A percentile compares a stretch with the other conserved stretches of the same genome.
Evolutionary conservation across 2,888 invertebrate genomes (phyloP).

Genomic region (Ophraella communa): DNA sequence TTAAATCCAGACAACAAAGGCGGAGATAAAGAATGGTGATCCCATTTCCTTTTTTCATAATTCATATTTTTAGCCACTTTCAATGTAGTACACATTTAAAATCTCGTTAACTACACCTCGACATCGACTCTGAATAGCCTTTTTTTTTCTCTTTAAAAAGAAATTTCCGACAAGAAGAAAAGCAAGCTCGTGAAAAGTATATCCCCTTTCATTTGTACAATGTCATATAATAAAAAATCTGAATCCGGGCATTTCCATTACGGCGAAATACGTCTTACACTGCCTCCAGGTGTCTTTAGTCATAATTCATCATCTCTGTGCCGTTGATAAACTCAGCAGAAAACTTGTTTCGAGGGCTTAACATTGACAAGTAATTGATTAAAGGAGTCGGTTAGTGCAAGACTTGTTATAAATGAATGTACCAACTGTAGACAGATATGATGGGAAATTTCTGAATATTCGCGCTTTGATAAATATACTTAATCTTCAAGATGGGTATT

Average conservation of each 20-base stretch:
- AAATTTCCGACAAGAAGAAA: constrained; percentile 1
- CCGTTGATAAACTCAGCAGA: constrained; percentile 46
- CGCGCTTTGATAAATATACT: neutral
- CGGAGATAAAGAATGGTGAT: neutral
- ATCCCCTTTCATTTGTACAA: constrained; percentile 24
- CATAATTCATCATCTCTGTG: constrained; percentile 53
- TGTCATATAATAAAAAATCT: constrained; percentile 32
- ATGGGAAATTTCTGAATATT: constrained; percentile 5
- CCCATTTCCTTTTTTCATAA: neutral
- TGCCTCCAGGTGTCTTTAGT: constrained; percentile 46
- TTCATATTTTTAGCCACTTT: constrained; percentile 19
- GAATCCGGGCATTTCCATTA: constrained; percentile 21
- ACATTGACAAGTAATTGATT: constrained; percentile 34
- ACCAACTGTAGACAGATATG: constrained; percentile 11
- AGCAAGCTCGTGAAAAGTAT: constrained; percentile 18
- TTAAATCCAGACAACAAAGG: neutral
- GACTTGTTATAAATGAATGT: constrained; percentile 24
- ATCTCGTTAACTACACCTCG: constrained; percentile 17
- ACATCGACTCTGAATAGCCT: constrained; percentile 10
- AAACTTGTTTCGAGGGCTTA: constrained; percentile 31
- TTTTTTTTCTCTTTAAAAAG: neutral
- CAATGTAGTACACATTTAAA: constrained; percentile 15
- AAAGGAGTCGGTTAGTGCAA: constrained; percentile 21
- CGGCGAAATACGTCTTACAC: constrained; percentile 15
- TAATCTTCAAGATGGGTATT: neutral